phyloP scores from a whole-genome alignment of 1,140 invertebrate genomes.

The Drosophila auraria region DNA sequence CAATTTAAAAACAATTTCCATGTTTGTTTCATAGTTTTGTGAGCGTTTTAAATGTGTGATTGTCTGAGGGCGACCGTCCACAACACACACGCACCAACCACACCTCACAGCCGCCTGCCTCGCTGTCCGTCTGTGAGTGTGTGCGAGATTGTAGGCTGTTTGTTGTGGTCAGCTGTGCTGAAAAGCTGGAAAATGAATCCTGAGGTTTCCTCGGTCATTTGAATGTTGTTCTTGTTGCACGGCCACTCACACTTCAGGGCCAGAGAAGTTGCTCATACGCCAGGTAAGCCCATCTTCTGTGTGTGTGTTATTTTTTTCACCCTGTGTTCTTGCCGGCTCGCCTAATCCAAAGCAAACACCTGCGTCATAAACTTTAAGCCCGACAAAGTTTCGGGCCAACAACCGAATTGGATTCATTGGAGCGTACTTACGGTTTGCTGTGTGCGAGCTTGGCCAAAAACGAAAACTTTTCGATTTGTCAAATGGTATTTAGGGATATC shows the following conservation, averaged over 20 bases:
- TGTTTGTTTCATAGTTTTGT: slow-evolving; percentile 52
- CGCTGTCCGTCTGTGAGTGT: slow-evolving; percentile 1
- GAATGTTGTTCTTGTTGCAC: slow-evolving; percentile 23
- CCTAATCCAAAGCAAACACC: slow-evolving; percentile 72
- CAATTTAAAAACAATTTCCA: slow-evolving; percentile 70
- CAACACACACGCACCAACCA: slow-evolving; percentile 9
- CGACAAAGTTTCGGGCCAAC: slow-evolving; percentile 59
- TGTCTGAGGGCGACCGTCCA: slow-evolving; percentile 6
- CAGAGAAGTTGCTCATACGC: slow-evolving; percentile 38
- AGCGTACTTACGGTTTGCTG: slow-evolving; percentile 60
- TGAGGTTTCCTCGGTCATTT: slow-evolving; percentile 53
- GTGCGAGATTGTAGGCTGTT: slow-evolving; percentile 50
- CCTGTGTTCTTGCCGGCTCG: slow-evolving; percentile 21
- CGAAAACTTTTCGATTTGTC: slow-evolving; percentile 69
- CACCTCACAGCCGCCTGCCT: slow-evolving; percentile 7
- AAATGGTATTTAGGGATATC: slow-evolving; percentile 58
- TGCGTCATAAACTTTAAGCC: slow-evolving; percentile 78
- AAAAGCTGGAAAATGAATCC: slow-evolving; percentile 63
- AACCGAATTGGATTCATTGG: slow-evolving; percentile 77
- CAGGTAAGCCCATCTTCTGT: slow-evolving; percentile 34
- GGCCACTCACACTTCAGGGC: slow-evolving; percentile 31
- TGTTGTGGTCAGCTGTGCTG: slow-evolving; percentile 68
- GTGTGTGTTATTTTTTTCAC: slow-evolving; percentile 13
- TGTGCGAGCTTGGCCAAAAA: slow-evolving; percentile 42
- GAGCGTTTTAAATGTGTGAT: slow-evolving; percentile 21